These are phyloP conservation scores for Drosophila ambigua DNA, from an alignment of 1,140 invertebrate species.

Conservation along the genomic window DNA sequence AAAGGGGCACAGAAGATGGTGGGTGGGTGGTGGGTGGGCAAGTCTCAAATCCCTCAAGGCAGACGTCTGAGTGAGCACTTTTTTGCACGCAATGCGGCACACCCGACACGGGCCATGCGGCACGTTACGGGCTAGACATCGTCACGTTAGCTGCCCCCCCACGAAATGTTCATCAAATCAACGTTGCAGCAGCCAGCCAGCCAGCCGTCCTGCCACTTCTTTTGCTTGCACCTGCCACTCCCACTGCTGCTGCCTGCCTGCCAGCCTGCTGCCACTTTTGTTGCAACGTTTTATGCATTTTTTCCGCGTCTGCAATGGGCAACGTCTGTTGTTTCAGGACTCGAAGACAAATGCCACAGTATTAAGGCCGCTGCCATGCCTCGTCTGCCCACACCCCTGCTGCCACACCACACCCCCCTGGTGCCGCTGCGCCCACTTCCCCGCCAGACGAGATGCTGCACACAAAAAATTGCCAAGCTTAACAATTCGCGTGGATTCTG, in stretches of 20 bases:
- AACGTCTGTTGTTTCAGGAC: constrained; percentile 77
- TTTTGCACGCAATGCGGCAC: constrained; percentile 27
- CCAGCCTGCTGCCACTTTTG: constrained; percentile 51
- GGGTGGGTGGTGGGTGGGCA: background rate
- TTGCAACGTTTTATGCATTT: constrained; percentile 82
- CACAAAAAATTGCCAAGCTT: constrained; percentile 73
- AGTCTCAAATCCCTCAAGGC: constrained; percentile 70
- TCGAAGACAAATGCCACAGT: constrained; percentile 79
- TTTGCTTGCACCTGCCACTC: constrained; percentile 2
- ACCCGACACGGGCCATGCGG: background rate
- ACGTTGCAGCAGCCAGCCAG: constrained; percentile 70
- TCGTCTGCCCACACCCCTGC: too few relatives aligned
- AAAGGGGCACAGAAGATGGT: background rate
- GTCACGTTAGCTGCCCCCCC: constrained; percentile 64
- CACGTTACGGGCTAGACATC: constrained; percentile 76
- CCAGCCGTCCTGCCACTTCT: constrained; percentile 13
- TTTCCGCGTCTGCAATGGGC: constrained; percentile 70
- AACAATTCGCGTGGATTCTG: constrained; percentile 66
- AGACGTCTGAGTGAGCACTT: constrained; percentile 69
- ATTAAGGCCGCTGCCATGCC: constrained; percentile 66
- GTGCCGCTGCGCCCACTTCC: constrained; percentile 12
- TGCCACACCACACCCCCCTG: too few relatives aligned
- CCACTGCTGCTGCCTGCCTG: constrained; percentile 9
- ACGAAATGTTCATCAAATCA: constrained; percentile 78
- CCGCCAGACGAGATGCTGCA: constrained; percentile 68